Base-by-base conservation (phyloP, 2,113 vertebrate genomes). In the Lasiurus cinereus region DNA sequence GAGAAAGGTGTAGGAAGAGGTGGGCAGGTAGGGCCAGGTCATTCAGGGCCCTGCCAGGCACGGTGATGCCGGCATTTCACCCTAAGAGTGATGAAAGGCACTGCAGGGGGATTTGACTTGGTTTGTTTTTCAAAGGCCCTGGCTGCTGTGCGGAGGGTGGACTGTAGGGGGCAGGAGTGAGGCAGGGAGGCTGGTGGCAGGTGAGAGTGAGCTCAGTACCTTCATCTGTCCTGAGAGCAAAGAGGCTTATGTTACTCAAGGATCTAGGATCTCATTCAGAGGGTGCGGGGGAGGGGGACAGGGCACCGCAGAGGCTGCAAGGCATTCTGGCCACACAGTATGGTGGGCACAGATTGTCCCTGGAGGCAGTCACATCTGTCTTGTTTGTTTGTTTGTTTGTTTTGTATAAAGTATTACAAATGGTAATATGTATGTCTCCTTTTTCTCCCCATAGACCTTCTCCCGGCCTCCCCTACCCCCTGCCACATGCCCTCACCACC, bases 141-240 rank as follows among this genome's bases (percentile, higher is more conserved):
- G 64, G 54, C 87, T 95, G 92, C 84, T 36, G 12, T 66, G 70
- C n/a, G 39, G 6, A 7, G 1, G 33, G 22, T 43, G 29, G 62
- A 12, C 86, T 77, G 70, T 46, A 93, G 96, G 52, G 83, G 86
- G 72, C 88, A 93, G 80, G 52, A 94, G 46, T 8, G 73, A 95
- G 91, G 85, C 70, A 46, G 91, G 69, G 69, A 86, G 67, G 12
- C 27, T 2, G 4, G 31, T 0, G 22, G 8, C 6, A 0, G 43
- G 31, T 54, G 13, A 78, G 48, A 7, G 2, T 24, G 43, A 2
- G 12, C 69, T 91, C 31, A 1, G 31, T 11, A 3, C 4, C 3
- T 54, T 33, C 27, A 7, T n/a, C 74, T 48, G 50, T 31, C 69
- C 69, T 29, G 15, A 19, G n/a, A 54, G 10, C 21, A 3, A 46